Conservation (phyloP, 2,113 vertebrate genomes). For the Thermophis baileyi region DNA sequence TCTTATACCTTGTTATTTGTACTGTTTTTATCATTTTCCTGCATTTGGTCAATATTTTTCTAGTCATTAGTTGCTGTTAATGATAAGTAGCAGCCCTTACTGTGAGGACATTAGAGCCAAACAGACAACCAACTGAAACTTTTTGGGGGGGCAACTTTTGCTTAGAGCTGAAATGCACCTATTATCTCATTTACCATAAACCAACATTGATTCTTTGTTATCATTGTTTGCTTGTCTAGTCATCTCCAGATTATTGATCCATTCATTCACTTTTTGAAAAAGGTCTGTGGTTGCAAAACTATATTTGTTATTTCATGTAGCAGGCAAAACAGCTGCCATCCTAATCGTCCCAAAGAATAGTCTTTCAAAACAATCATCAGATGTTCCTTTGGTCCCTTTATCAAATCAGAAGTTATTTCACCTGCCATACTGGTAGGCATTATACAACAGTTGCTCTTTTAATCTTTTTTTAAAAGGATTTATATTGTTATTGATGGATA, state of each 20-base stretch:
- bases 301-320: neutral
- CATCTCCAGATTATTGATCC: neutral
- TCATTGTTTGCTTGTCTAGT: neutral
- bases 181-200: neutral
- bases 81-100: accelerated
- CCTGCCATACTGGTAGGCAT: neutral
- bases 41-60: neutral
- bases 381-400: neutral
- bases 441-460: neutral
- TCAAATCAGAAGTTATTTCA: neutral
- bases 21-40: neutral
- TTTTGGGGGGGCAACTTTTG: neutral
- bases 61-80: neutral
- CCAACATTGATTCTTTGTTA: neutral
- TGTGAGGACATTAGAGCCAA: neutral
- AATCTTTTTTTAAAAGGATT: neutral
- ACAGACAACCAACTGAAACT: neutral
- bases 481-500: no score
- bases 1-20: neutral
- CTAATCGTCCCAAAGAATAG: neutral
- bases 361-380: neutral
- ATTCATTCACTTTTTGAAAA: neutral
- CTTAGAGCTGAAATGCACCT: neutral
- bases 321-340: neutral
- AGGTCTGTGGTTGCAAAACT: neutral